A percentile compares a stretch with the other conserved stretches of the same genome.
phyloP scores from a whole-genome alignment of 2,888 invertebrate species.

The Platynereis dumerilii region DNA sequence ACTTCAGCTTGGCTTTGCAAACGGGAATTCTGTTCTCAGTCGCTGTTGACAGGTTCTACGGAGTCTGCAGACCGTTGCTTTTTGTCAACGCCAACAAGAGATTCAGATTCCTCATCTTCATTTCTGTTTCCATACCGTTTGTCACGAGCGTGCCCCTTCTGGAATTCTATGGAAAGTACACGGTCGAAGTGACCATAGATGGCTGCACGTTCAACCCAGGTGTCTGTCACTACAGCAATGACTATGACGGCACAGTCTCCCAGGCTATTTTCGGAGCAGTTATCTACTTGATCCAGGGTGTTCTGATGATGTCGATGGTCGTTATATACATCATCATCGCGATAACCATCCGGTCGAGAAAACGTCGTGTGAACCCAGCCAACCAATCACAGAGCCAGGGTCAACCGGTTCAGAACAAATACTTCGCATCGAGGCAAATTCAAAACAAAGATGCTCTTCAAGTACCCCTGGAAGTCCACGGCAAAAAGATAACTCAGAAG shows the following conservation, averaged over 20 bases:
- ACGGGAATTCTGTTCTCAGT: background rate
- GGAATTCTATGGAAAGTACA: background rate
- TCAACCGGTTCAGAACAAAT: no score
- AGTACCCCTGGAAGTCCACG: no score
- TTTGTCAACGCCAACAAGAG: background rate
- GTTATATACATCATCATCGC: background rate
- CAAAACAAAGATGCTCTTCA: no score
- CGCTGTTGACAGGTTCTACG: conserved; percentile 4
- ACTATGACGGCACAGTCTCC: background rate
- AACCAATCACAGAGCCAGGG: no score
- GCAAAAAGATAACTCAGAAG: no score
- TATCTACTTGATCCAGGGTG: background rate
- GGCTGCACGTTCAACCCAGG: background rate
- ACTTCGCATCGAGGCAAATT: no score
- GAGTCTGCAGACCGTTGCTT: background rate
- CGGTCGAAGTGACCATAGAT: background rate
- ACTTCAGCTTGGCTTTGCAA: background rate
- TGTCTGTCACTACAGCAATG: background rate
- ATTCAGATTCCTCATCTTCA: background rate
- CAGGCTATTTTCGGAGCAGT: background rate
- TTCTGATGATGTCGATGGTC: background rate
- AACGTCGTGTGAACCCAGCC: no score
- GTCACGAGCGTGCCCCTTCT: background rate
- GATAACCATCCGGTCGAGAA: no score
- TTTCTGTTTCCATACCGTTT: background rate